A percentile compares a stretch with the other conserved stretches of the same genome.
Conservation (phyloP, 2,797 vertebrate genomes). For the Gymnodraco acuticeps region DNA sequence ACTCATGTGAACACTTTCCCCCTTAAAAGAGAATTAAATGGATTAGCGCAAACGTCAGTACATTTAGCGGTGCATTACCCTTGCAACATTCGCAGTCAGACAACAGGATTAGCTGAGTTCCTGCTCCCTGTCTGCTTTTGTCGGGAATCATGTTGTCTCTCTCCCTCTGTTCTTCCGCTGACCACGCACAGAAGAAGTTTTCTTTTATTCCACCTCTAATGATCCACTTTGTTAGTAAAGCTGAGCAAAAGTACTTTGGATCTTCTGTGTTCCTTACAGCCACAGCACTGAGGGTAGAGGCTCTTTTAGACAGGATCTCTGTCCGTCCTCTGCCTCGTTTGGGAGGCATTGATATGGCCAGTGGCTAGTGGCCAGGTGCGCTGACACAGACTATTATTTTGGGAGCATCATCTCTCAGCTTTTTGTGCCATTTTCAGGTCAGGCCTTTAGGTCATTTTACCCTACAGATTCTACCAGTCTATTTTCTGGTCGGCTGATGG, state of each 20-base stretch:
- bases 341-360: slow-evolving; percentile 66
- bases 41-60: slow-evolving; percentile 86
- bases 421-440: slow-evolving; percentile 84
- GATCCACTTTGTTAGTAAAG: slow-evolving; percentile 56
- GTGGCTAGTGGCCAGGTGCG: slow-evolving; percentile 77
- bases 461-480: slow-evolving; percentile 79
- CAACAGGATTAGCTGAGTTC: slow-evolving; percentile 71
- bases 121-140: slow-evolving; percentile 57
- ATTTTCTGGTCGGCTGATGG: slow-evolving; percentile 77
- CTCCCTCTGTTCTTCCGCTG: slow-evolving; percentile 19
- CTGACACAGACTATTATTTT: slow-evolving; percentile 82
- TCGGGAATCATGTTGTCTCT: slow-evolving; percentile 49
- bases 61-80: slow-evolving; percentile 75
- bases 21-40: slow-evolving; percentile 86
- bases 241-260: slow-evolving; percentile 47
- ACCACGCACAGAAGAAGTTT: slow-evolving; percentile 48
- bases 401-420: slow-evolving; percentile 73
- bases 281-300: slow-evolving; percentile 10
- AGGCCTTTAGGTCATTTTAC: slow-evolving; percentile 82
- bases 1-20: slow-evolving; percentile 80
- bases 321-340: slow-evolving; percentile 61
- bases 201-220: slow-evolving; percentile 44
- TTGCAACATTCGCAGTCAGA: slow-evolving; percentile 71
- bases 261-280: slow-evolving; percentile 39
- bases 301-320: slow-evolving; percentile 47